phyloP scores from a whole-genome alignment of 1,140 invertebrate genomes.

The Xylocopa sonorina region DNA sequence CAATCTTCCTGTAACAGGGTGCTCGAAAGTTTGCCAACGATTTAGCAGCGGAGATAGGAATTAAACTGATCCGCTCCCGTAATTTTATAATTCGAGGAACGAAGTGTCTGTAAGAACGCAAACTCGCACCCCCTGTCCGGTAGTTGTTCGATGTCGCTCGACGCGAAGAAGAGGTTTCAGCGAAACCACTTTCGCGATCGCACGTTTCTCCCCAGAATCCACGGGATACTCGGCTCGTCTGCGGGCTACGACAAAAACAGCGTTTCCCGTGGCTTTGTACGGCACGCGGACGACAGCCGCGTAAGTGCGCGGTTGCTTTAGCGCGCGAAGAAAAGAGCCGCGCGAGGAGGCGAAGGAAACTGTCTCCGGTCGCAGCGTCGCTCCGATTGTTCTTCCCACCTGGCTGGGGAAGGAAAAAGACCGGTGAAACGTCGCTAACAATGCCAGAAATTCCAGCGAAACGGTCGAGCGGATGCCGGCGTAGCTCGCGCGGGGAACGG shows the following conservation, averaged over 20 bases:
- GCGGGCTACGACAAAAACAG: neutral
- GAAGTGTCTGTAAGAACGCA: too few species aligned
- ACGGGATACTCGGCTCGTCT: neutral
- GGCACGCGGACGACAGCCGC: neutral
- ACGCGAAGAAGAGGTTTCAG: neutral
- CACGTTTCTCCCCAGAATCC: neutral
- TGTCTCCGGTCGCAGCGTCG: slow-evolving; percentile 15
- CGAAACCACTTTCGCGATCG: neutral
- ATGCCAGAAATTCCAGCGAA: slow-evolving; percentile 31
- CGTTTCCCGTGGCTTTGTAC: neutral
- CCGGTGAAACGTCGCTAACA: slow-evolving; percentile 24
- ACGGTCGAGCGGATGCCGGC: neutral
- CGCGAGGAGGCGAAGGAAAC: slow-evolving; percentile 19
- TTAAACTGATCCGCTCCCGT: too few species aligned
- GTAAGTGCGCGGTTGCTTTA: neutral
- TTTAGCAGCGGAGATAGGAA: too few species aligned
- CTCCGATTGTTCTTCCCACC: slow-evolving; percentile 34
- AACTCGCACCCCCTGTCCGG: too few species aligned
- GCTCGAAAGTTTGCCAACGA: too few species aligned
- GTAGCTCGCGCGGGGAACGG: slow-evolving; percentile 15
- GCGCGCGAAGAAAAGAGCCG: slow-evolving; percentile 12
- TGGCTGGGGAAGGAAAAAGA: slow-evolving; percentile 2
- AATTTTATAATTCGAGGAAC: too few species aligned
- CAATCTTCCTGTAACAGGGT: too few species aligned
- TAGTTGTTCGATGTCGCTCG: too few species aligned